Base-by-base conservation (phyloP, 2,888 invertebrate genomes). In the Drosophila ezoana region DNA sequence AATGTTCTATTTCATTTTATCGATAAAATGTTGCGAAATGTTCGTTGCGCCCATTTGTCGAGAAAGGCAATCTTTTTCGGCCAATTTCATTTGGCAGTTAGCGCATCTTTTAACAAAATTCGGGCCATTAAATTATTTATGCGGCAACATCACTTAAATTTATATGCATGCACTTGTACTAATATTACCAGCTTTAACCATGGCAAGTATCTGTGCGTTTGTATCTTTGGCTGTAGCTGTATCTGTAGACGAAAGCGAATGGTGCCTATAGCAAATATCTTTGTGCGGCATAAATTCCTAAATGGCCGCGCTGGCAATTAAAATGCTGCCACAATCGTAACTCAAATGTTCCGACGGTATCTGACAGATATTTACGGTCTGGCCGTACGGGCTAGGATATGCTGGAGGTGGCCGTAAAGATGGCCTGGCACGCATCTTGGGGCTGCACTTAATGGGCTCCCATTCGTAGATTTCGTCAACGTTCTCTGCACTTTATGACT, bases 61-160 rank as follows among this genome's bases (percentile, higher is more conserved):
- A 4, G 18, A 33, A 20, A 35, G 47, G 54, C 52, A 43, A 37
- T 35, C 18, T 33, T 57, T 20, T 47, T 47, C 54, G 64, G 61
- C 51, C 57, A 70, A 64, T 78, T 87, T 68, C 28, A 65, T 61
- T 78, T 54, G 61, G 67, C 68, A 48, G 68, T 73, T 82, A 56
- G 69, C 73, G 76, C 69, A 43, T 72, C 86, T 68, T 62, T 86
- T 71, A 68, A 71, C 69, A 76, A 87, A 83, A 87, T 85, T 79
- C 56, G 65, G 60, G 73, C 68, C 82, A 82, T 89, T 84, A 86
- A 84, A 76, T 75, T 79, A 72, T 89, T 87, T 79, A 81, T 87
- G 76, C 53, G 65, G 53, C 66, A 52, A 54, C 80, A 75, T 52
- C 71, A 69, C 76, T 76, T 77, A 70, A 72, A 59, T 76, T 73